phyloP scores from a whole-genome alignment of 35 echinoderm and acorn worm genomes.

The Chiridota heheva region DNA sequence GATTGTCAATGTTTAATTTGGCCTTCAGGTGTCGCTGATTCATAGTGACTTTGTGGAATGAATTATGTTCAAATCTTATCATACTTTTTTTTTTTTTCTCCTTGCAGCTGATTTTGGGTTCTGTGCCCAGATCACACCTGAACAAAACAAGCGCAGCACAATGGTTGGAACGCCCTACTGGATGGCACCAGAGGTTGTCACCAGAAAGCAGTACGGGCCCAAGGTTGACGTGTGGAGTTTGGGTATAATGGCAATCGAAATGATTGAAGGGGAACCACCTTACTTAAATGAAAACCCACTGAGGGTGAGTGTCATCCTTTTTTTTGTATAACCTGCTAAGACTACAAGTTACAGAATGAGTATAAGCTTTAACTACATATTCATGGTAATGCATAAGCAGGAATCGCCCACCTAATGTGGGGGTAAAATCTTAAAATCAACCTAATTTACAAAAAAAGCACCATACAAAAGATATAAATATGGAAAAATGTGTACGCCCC shows the following conservation, averaged over 20 bases:
- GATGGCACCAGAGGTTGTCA: slow-evolving; percentile 99
- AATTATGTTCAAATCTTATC: too few species aligned
- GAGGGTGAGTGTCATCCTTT: slow-evolving; percentile 76
- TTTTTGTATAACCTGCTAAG: not conserved
- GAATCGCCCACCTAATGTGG: too few species aligned
- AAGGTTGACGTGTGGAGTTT: slow-evolving; percentile 98
- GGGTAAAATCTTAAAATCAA: too few species aligned
- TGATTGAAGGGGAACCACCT: slow-evolving; percentile 98
- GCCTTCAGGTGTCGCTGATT: too few species aligned
- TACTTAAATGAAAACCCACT: slow-evolving; percentile 98
- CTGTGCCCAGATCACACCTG: slow-evolving; percentile 96
- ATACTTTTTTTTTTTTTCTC: not conserved
- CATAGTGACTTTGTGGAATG: too few species aligned
- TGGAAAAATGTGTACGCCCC: too few species aligned
- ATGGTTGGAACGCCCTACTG: slow-evolving; percentile 99
- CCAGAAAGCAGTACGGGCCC: slow-evolving; percentile 95
- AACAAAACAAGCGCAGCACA: slow-evolving; percentile 88
- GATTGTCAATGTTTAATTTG: too few species aligned
- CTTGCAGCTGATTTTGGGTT: slow-evolving; percentile 98
- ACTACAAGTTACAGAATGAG: not conserved
- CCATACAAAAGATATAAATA: too few species aligned
- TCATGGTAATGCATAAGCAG: too few species aligned
- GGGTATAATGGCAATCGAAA: slow-evolving; percentile 98
- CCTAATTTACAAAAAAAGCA: too few species aligned
- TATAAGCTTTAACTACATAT: too few species aligned